Evolutionary conservation across 2,797 vertebrate genomes (phyloP), one percentile per base, ranked within the genome.

Genomic region (Galaxias olidus): DNA sequence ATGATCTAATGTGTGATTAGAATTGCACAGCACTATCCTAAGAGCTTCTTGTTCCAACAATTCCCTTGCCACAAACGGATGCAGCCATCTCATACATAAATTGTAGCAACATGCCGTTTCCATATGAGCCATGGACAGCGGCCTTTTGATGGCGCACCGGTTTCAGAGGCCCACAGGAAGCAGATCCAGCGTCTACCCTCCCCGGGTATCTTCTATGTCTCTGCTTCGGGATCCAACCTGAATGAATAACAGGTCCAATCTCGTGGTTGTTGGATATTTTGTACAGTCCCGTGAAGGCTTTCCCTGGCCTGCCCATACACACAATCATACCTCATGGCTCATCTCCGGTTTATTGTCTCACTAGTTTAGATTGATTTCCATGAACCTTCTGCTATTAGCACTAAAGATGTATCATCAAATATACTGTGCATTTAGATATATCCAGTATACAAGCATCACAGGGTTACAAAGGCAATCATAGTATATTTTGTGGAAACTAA

Each of bases 1-100:
- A 79, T 74, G 52, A 68, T 61, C 62, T 59, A 50, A 45, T 68
- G 51, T 66, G 65, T 64, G n/a, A 65, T 77, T 62, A 9, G 18
- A 10, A 53, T 4, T 17, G 14, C 62, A 60, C 50, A 52, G 59
- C 71, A 54, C 19, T 62, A 59, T 53, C 53, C 43, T 44, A 45
- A 0, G 3, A 18, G 41, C 67, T 67, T 75, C 4, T 43, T 50
- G 51, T 62, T 55, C 59, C 19, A 42, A 13, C 0, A 3, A 43
- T 63, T 66, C 44, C 63, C 14, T 2, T 4, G 20, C 66, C 17
- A 61, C 17, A 66, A 59, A 18, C 13, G 0, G 53, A 51, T 12
- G 48, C 18, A 54, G 48, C 15, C 10, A 45, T 73, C 9, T 59
- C 1, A 59, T 57, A 48, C 0, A 62, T 56, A 12, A 20, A 68